Evolutionary conservation across 2,113 vertebrate species (phyloP).

Genomic region (Vombatus ursinus): DNA sequence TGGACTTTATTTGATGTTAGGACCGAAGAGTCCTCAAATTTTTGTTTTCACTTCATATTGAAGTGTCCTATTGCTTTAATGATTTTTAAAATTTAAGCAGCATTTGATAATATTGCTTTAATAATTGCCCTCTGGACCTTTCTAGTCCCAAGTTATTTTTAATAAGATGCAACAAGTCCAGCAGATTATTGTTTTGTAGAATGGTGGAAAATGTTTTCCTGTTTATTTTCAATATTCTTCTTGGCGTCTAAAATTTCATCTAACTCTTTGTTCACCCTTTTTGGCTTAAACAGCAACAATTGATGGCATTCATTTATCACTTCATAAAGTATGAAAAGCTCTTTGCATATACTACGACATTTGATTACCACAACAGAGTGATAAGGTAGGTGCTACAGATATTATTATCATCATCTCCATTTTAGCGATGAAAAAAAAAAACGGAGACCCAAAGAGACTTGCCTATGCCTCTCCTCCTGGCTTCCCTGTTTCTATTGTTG

Average conservation of each 20-base stretch:
- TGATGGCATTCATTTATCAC: not conserved
- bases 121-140: not conserved
- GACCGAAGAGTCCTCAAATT: not conserved
- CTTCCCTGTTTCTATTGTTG: too few species aligned
- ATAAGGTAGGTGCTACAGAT: not conserved
- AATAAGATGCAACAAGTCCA: not conserved
- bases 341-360: not conserved
- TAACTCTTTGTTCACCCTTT: not conserved
- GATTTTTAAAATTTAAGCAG: slow-evolving; percentile 12
- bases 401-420: not conserved
- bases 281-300: not conserved
- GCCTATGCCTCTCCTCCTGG: too few species aligned
- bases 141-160: not conserved
- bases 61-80: not conserved
- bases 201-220: slow-evolving; percentile 22
- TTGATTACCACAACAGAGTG: not conserved
- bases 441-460: not conserved
- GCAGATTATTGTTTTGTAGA: not conserved
- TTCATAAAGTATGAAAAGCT: not conserved
- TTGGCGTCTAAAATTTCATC: slow-evolving; percentile 34
- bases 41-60: not conserved
- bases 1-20: not conserved
- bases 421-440: not conserved
- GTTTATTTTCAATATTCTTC: slow-evolving; percentile 45
- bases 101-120: not conserved